phyloP scores from a whole-genome alignment of 2,888 invertebrate species.

The Athripsodes cinereus region DNA sequence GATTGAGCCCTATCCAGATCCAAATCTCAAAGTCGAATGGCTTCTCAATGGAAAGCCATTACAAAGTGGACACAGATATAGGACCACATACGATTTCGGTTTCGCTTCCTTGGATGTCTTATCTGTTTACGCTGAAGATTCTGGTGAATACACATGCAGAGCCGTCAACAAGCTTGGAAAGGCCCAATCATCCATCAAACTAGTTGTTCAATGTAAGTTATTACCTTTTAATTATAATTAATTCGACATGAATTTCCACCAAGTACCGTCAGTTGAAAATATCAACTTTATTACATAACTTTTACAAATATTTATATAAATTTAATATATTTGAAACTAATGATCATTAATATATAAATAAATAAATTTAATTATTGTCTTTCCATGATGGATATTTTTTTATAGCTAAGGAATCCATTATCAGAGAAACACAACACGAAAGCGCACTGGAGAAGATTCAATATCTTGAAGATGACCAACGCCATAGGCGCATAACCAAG shows the following conservation, averaged over 20 bases:
- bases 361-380: conserved; percentile 5
- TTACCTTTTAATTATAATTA: neutral
- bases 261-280: too few relatives aligned
- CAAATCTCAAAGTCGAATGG: conserved; percentile 87
- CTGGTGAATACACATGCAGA: conserved; percentile 85
- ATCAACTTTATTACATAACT: too few relatives aligned
- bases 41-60: conserved; percentile 88
- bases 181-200: conserved; percentile 72
- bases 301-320: too few relatives aligned
- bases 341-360: conserved; percentile 1
- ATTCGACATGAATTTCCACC: too few relatives aligned
- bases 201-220: conserved; percentile 77
- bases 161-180: conserved; percentile 82
- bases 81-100: conserved; percentile 94
- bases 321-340: too few relatives aligned
- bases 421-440: conserved; percentile 87
- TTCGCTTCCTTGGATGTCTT: conserved; percentile 94
- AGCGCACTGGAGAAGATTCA: conserved; percentile 89
- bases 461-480: conserved; percentile 80
- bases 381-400: too few relatives aligned
- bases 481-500: conserved; percentile 62
- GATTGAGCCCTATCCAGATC: conserved; percentile 88
- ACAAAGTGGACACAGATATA: conserved; percentile 83
- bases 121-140: conserved; percentile 89
- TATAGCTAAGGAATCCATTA: conserved; percentile 73